phyloP scores from a whole-genome alignment of 2,797 vertebrate genomes.

The Gambusia yucatana region DNA sequence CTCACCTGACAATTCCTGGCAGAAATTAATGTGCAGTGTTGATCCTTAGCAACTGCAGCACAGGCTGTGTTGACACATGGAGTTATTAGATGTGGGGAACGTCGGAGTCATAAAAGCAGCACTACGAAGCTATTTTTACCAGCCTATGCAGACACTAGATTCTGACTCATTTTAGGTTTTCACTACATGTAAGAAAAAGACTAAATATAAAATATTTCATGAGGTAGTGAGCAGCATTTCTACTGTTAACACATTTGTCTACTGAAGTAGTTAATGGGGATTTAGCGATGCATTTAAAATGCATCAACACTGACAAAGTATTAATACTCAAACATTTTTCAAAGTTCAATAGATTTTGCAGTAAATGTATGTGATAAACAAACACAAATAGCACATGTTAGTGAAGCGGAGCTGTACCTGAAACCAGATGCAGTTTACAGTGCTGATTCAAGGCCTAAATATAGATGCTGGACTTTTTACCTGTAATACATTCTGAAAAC shows the following conservation, averaged over 20 bases:
- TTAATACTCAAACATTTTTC: background rate
- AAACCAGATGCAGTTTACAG: background rate
- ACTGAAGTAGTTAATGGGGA: background rate
- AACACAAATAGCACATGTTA: background rate
- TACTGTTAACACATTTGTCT: background rate
- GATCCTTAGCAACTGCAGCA: slow-evolving; percentile 20
- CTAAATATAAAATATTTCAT: background rate
- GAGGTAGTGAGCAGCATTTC: background rate
- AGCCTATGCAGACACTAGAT: background rate
- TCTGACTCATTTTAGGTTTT: background rate
- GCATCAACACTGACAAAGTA: background rate
- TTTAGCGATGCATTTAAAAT: background rate
- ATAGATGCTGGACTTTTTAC: background rate
- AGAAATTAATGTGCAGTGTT: slow-evolving; percentile 16
- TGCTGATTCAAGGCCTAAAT: background rate
- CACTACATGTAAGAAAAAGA: background rate
- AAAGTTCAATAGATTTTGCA: background rate
- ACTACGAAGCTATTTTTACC: slow-evolving; percentile 17
- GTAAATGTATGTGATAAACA: background rate
- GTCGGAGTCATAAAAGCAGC: background rate
- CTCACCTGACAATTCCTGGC: slow-evolving; percentile 41
- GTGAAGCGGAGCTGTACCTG: background rate
- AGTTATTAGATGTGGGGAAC: slow-evolving; percentile 20
- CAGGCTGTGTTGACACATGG: slow-evolving; percentile 14
- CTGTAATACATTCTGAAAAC: background rate